Conservation (phyloP, 1,140 invertebrate genomes). For the Drosophila ogumai region DNA sequence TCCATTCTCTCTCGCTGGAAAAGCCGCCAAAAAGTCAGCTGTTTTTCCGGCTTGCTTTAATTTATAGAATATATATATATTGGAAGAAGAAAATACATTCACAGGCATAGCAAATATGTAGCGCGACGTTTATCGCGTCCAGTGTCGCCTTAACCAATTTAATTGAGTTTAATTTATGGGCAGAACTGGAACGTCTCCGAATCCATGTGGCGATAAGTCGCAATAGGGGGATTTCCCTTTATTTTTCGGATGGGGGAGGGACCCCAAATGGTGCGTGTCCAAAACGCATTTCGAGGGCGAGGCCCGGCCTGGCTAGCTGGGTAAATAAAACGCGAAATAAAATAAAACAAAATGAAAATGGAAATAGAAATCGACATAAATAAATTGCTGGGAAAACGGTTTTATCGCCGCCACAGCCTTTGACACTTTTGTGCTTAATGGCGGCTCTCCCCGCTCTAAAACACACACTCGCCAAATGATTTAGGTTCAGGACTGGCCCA, state of each 20-base stretch:
- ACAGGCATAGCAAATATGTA: conserved; percentile 37
- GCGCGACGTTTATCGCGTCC: conserved; percentile 45
- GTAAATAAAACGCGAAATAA: conserved; percentile 63
- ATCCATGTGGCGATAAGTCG: conserved; percentile 34
- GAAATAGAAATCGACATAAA: conserved; percentile 64
- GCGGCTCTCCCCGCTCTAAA: not conserved
- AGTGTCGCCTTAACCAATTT: conserved; percentile 42
- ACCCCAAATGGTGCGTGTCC: conserved; percentile 71
- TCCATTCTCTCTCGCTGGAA: conserved; percentile 51
- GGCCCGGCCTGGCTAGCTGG: conserved; percentile 24
- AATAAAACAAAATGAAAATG: conserved; percentile 69
- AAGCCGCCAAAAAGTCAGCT: conserved; percentile 71
- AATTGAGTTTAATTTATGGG: conserved; percentile 66
- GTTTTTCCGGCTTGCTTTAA: conserved; percentile 31
- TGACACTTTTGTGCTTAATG: conserved; percentile 72
- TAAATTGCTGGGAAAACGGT: conserved; percentile 73
- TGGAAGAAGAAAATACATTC: not conserved
- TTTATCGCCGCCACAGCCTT: conserved; percentile 68
- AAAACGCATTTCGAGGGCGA: conserved; percentile 65
- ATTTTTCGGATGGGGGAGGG: not conserved
- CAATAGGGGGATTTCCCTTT: not conserved
- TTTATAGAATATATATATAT: conserved; percentile 12
- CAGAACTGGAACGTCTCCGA: conserved; percentile 33
- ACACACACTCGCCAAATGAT: conserved; percentile 34
- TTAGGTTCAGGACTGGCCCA: conserved; percentile 34